Evolutionary conservation across 2,797 vertebrate genomes (phyloP), one percentile per base, ranked within the genome.

Genomic region (Balearica regulorum): DNA sequence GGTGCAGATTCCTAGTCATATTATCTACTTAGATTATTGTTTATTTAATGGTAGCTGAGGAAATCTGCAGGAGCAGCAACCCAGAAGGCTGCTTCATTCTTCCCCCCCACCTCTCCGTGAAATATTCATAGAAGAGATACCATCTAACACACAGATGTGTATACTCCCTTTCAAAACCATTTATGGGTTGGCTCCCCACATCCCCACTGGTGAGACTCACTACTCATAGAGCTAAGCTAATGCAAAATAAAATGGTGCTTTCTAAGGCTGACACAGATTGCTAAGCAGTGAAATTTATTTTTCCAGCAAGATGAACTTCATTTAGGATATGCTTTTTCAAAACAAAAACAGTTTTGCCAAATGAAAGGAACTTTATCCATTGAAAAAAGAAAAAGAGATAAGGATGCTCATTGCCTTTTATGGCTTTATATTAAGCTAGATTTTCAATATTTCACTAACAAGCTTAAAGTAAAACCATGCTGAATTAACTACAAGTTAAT

Each of bases 371-470:
- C 37, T 86, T 83, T 26, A 91, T 68, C 9, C 21, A 73, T 18
- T 6, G 9, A 3, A 51, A 26, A 51, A 51, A 20, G 11, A 22
- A 26, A 17, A 60, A 37, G 28, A 37, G 2, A 55, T 18, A 87
- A 87, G 46, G 87, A 93, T 90, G 76, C 21, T 81, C 17, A 11
- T 16, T 81, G 35, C 8, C 41, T 88, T 35, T 83, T 92, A 86
- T 0, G 8, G 83, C 76, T 96, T 93, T 94, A 78, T 83, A 94
- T 94, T 95, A 95, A 96, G 79, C 61, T 81, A 86, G 79, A 91
- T 94, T 92, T 96, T 96, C 91, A 95, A 81, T 96, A 94, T 90
- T 96, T 94, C 89, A 95, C 76, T 88, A 95, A 86, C 41, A 90
- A 88, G 93, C 29, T 93, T 91, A 75, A 96, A 96, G 79, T 93